phyloP scores from a whole-genome alignment of 92 coral and sea anemone species.

The Isaurus tuberculatus region DNA sequence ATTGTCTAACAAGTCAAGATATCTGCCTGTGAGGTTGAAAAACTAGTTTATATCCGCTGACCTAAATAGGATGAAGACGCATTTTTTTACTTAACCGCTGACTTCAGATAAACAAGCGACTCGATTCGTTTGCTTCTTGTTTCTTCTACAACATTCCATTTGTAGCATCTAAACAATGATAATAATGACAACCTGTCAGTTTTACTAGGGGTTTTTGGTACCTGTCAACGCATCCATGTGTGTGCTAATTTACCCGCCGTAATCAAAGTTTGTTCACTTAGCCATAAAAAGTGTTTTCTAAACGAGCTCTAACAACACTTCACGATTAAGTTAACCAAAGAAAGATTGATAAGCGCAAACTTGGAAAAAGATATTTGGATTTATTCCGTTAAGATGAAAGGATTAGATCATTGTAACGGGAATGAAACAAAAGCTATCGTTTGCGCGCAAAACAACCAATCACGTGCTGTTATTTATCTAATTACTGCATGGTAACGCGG shows the following conservation, averaged over 20 bases:
- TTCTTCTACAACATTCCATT: constrained; percentile 25
- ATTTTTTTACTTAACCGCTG: not conserved
- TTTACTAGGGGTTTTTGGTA: constrained; percentile 13
- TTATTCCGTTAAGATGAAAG: not conserved
- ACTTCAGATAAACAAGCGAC: not conserved
- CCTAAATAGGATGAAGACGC: too few species aligned
- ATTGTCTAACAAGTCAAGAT: too few species aligned
- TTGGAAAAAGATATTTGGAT: not conserved
- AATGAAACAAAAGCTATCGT: not conserved
- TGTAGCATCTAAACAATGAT: not conserved
- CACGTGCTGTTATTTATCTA: constrained; percentile 15
- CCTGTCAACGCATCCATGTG: constrained; percentile 7
- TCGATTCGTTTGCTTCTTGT: not conserved
- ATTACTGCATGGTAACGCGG: constrained; percentile 14
- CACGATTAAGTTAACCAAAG: not conserved
- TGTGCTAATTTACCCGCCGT: constrained; percentile 3
- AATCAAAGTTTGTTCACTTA: constrained; percentile 9
- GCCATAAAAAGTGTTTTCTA: not conserved
- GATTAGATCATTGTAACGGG: constrained; percentile 35
- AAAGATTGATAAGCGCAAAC: not conserved
- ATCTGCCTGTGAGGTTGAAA: too few species aligned
- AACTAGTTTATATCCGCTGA: too few species aligned
- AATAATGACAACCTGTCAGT: constrained; percentile 22
- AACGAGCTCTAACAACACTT: not conserved
- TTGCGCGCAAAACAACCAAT: constrained; percentile 18